Conservation (phyloP, 2,888 invertebrate species). For the Phortica okadai region DNA sequence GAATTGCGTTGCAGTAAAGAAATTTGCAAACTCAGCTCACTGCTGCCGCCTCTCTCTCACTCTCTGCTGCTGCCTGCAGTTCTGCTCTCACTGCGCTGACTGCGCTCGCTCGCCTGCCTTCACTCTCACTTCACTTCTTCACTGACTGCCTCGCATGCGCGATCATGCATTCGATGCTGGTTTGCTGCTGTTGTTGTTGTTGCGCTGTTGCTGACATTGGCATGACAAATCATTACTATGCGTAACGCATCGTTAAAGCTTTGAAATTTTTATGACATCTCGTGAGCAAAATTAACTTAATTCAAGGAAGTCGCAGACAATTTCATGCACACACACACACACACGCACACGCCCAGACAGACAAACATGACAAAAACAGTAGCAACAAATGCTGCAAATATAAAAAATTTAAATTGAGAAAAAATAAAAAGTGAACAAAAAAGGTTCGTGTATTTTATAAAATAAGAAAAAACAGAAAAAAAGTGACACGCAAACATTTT, state of each 20-base stretch:
- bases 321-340: not conserved
- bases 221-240: constrained; percentile 35
- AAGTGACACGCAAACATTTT: not conserved
- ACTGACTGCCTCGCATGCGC: no score
- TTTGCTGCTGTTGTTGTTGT: not conserved
- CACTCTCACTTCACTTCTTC: not conserved
- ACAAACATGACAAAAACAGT: not conserved
- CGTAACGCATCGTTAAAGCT: constrained; percentile 40
- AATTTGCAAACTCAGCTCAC: not conserved
- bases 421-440: not conserved
- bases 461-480: no score
- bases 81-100: not conserved
- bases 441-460: no score
- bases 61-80: no score
- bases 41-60: not conserved
- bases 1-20: not conserved
- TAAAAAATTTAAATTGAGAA: not conserved
- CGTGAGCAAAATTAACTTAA: constrained; percentile 32
- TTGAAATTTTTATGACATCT: constrained; percentile 36
- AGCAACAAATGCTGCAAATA: constrained; percentile 9
- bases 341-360: not conserved
- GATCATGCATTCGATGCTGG: no score
- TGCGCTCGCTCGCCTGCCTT: not conserved
- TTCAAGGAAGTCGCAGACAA: constrained; percentile 19
- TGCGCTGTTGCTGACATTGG: not conserved